Conservation (phyloP, 2,888 invertebrate genomes). For the Coenonympha arcania region DNA sequence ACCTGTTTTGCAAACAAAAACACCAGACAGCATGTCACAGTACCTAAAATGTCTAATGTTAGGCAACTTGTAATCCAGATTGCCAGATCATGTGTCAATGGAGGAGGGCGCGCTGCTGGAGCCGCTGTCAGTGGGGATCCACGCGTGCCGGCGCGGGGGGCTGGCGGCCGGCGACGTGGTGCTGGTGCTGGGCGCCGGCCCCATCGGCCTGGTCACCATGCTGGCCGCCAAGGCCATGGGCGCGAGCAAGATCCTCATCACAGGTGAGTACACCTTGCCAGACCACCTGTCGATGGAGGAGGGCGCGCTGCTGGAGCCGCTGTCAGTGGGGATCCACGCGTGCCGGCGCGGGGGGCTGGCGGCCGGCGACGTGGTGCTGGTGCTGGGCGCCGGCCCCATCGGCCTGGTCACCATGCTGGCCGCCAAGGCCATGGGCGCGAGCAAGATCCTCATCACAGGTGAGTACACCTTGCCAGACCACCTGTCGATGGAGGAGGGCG, state of each 20-base stretch:
- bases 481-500: too few species aligned
- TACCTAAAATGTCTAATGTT: background rate
- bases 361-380: slow-evolving; percentile 80
- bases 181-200: slow-evolving; percentile 88
- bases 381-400: slow-evolving; percentile 91
- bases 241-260: slow-evolving; percentile 83
- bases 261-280: too few species aligned
- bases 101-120: slow-evolving; percentile 96
- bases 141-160: slow-evolving; percentile 90
- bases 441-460: slow-evolving; percentile 85
- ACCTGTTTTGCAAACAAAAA: too few species aligned
- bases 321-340: slow-evolving; percentile 95
- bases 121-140: slow-evolving; percentile 93
- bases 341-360: slow-evolving; percentile 87
- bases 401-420: slow-evolving; percentile 86
- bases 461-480: too few species aligned
- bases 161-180: slow-evolving; percentile 81
- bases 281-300: slow-evolving; percentile 93
- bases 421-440: too few species aligned
- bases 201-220: slow-evolving; percentile 88
- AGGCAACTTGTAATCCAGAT: slow-evolving; percentile 57
- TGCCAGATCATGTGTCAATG: slow-evolving; percentile 90
- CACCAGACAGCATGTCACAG: too few species aligned
- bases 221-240: slow-evolving; percentile 89
- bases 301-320: slow-evolving; percentile 93